Evolutionary conservation across 2,113 vertebrate species (phyloP).

Genomic region (Elanoides forficatus): DNA sequence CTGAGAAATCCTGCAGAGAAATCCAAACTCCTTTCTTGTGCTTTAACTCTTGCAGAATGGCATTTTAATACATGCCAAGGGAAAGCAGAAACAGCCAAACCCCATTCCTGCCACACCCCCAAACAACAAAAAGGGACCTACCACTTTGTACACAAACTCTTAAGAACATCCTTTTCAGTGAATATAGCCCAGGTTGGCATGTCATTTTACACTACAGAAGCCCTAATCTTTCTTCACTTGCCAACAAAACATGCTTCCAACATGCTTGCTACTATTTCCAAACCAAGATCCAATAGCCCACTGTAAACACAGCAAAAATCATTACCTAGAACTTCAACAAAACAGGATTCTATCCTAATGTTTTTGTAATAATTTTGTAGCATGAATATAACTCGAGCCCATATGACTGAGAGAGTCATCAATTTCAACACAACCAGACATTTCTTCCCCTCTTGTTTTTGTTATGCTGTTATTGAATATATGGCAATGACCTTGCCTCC

Average conservation of each 20-base stretch:
- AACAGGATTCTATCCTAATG: neutral
- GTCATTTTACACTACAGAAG: neutral
- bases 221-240: neutral
- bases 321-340: neutral
- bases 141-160: neutral
- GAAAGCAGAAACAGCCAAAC: neutral
- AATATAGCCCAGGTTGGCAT: neutral
- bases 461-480: neutral
- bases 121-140: neutral
- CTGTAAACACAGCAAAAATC: neutral
- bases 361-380: neutral
- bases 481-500: neutral
- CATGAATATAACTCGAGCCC: neutral
- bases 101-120: neutral
- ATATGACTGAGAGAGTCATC: neutral
- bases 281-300: neutral
- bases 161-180: neutral
- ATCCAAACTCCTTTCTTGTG: neutral
- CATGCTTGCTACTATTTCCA: neutral
- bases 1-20: neutral
- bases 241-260: neutral
- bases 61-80: neutral
- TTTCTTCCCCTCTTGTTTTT: neutral
- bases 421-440: neutral
- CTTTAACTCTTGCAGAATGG: neutral